Percentiles rank a stretch among this genome's conserved stretches.
Conservation (phyloP, 2,113 vertebrate species). For the Phalacrocorax carbo region DNA sequence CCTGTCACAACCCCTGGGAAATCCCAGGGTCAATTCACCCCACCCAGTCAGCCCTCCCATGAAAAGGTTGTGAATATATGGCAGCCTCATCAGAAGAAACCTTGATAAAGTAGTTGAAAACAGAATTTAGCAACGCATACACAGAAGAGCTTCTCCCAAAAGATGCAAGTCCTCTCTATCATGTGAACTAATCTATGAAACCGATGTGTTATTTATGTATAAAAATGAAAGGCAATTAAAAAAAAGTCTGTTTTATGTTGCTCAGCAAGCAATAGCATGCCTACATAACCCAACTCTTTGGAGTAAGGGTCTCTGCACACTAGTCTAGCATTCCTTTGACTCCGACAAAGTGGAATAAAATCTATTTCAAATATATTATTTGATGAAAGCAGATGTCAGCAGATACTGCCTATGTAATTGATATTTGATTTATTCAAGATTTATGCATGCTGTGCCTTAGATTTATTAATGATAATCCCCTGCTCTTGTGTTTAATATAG, state of each 20-base stretch:
- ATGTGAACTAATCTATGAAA: neutral
- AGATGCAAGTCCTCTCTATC: neutral
- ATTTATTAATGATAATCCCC: constrained; percentile 89
- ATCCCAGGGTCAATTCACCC: constrained; percentile 40
- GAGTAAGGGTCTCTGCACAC: constrained; percentile 55
- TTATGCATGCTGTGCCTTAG: constrained; percentile 86
- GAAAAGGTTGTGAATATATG: neutral
- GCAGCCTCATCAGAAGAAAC: neutral
- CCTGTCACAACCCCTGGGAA: constrained; percentile 47
- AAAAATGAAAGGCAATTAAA: constrained; percentile 34
- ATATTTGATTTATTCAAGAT: constrained; percentile 91
- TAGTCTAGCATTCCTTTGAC: constrained; percentile 65
- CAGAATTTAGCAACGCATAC: neutral
- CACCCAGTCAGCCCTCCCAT: constrained; percentile 6
- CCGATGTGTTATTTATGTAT: constrained; percentile 17
- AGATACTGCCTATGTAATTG: constrained; percentile 85
- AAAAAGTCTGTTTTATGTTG: constrained; percentile 2
- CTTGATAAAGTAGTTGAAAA: neutral
- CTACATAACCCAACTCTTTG: constrained; percentile 41
- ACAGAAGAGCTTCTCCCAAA: neutral
- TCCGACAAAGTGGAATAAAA: constrained; percentile 78
- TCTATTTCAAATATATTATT: constrained; percentile 85
- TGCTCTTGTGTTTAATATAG: constrained; percentile 88
- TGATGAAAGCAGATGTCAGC: constrained; percentile 85
- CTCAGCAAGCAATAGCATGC: neutral